These are phyloP conservation scores for Lucilia cuprina DNA, from an alignment of 1,140 invertebrate genomes.

Conservation along the genomic window DNA sequence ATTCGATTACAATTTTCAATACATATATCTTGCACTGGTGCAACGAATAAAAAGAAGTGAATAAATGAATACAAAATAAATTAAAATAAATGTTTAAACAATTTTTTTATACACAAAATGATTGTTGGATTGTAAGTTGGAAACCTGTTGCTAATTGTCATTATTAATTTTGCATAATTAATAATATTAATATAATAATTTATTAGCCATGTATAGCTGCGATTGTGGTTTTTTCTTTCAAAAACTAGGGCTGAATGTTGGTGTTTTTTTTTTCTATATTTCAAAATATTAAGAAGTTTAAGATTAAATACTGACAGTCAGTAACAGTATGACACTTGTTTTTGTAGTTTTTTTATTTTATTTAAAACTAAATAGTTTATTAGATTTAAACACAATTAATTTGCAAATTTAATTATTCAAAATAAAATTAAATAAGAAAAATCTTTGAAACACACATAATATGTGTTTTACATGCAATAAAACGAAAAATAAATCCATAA, in stretches of 20 bases:
- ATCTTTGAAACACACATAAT: too few relatives aligned
- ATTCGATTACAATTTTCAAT: background rate
- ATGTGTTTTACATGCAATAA: too few relatives aligned
- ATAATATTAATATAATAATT: background rate
- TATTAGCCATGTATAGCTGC: background rate
- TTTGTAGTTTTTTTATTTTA: background rate
- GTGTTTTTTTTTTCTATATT: background rate
- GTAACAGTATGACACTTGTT: background rate
- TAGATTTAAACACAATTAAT: constrained; percentile 15
- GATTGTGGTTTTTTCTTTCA: too few relatives aligned
- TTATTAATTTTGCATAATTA: constrained; percentile 16
- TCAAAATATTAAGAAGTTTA: background rate
- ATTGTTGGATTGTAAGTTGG: too few relatives aligned
- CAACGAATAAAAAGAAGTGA: background rate
- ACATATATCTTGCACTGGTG: background rate
- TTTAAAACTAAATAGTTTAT: background rate
- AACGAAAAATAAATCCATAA: too few relatives aligned
- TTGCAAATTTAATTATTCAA: background rate
- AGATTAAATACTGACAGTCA: background rate
- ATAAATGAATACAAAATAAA: background rate
- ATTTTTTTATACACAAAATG: too few relatives aligned
- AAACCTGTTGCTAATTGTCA: constrained; percentile 17
- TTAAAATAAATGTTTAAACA: background rate
- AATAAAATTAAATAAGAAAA: background rate
- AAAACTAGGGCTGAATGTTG: too few relatives aligned